Evolutionary conservation across 2,113 vertebrate genomes (phyloP).

Genomic region (Syngnathus typhle): DNA sequence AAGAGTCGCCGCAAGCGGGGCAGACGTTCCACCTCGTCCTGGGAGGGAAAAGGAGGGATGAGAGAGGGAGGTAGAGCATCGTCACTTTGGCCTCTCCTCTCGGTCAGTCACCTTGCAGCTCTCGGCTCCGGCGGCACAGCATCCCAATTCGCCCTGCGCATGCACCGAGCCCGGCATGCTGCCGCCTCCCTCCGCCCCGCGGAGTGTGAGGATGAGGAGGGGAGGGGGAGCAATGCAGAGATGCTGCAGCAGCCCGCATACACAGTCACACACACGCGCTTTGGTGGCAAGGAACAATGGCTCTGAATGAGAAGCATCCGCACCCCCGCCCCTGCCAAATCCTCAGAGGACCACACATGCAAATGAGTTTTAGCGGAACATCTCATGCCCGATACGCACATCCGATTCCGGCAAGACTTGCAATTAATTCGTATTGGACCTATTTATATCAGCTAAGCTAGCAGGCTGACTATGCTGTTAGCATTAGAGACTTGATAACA

Average conservation of each 20-base stretch:
- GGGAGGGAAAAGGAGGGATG: slow-evolving; percentile 60
- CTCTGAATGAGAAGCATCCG: slow-evolving; percentile 52
- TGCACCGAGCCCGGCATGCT: slow-evolving; percentile 52
- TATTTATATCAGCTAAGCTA: no score
- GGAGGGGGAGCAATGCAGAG: slow-evolving; percentile 68
- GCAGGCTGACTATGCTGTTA: no score
- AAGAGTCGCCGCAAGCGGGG: slow-evolving; percentile 90
- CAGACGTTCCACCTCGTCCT: slow-evolving; percentile 94
- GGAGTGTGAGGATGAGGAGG: slow-evolving; percentile 39
- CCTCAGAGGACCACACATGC: slow-evolving; percentile 30
- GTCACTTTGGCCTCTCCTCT: slow-evolving; percentile 60
- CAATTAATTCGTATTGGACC: neutral
- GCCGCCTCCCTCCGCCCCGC: slow-evolving; percentile 59
- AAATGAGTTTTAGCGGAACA: slow-evolving; percentile 1
- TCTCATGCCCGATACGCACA: neutral
- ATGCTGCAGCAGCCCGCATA: slow-evolving; percentile 68
- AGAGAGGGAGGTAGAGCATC: slow-evolving; percentile 52
- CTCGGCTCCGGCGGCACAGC: slow-evolving; percentile 61
- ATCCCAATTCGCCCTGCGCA: slow-evolving; percentile 69
- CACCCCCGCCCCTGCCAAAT: slow-evolving; percentile 39
- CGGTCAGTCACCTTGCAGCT: slow-evolving; percentile 75
- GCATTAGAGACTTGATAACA: no score
- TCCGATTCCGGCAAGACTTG: neutral
- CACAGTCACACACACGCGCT: slow-evolving; percentile 17
- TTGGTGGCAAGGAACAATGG: slow-evolving; percentile 45